Conservation (phyloP, 2,113 vertebrate genomes). For the Rattus norvegicus region DNA sequence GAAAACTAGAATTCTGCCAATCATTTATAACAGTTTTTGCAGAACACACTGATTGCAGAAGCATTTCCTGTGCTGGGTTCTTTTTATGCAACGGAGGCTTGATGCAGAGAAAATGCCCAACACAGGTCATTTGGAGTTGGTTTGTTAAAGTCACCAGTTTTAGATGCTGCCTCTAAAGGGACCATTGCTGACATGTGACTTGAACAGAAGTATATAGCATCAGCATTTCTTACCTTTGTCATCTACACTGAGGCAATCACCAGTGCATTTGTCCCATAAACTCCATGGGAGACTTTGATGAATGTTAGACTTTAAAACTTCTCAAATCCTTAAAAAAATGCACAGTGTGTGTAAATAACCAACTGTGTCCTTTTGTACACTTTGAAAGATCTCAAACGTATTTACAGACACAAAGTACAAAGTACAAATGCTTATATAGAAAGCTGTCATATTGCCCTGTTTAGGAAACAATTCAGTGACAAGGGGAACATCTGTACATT, state of each 20-base stretch:
- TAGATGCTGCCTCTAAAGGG: neutral
- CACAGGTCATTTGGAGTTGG: neutral
- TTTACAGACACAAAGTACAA: neutral
- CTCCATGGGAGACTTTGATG: neutral
- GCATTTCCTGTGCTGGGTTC: neutral
- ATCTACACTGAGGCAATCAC: neutral
- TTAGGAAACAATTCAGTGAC: neutral
- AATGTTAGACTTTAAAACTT: neutral
- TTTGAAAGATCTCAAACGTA: neutral
- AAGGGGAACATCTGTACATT: no score
- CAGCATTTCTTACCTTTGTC: no score
- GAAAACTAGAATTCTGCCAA: neutral
- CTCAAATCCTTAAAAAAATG: neutral
- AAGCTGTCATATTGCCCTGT: neutral
- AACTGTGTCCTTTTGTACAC: neutral
- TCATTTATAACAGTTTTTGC: neutral
- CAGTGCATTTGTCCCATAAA: neutral
- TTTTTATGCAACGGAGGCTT: neutral
- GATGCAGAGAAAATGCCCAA: neutral
- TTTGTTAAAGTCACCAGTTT: neutral
- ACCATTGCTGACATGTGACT: neutral
- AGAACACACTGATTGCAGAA: neutral
- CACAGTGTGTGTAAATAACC: neutral
- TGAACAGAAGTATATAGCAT: no score
- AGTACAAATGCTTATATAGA: neutral